Evolutionary conservation across 30 jellyfish, hydroid and myxozoan species (phyloP).

Genomic region (Phacellophora camtschatica): DNA sequence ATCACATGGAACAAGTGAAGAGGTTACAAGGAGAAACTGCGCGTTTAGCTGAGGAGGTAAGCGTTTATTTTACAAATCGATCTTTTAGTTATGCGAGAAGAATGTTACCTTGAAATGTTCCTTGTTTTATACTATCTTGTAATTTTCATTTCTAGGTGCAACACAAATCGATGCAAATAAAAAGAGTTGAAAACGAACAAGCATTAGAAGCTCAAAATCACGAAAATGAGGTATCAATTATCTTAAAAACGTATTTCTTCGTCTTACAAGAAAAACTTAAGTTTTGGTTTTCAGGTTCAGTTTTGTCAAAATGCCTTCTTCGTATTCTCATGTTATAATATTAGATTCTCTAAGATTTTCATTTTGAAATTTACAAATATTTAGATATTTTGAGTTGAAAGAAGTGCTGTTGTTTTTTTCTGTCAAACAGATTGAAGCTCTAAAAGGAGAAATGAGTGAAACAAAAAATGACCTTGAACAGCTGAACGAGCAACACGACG

Average conservation of each 20-base stretch:
- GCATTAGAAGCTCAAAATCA: slow-evolving; percentile 17
- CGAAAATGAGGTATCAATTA: slow-evolving; percentile 46
- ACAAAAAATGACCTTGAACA: slow-evolving; percentile 60
- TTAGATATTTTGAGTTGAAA: too few relatives aligned
- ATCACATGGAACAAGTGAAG: slow-evolving; percentile 11
- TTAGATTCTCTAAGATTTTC: too few relatives aligned
- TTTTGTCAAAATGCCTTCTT: too few relatives aligned
- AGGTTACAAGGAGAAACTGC: slow-evolving; percentile 33
- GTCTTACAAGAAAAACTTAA: too few relatives aligned
- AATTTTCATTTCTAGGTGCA: slow-evolving; percentile 5
- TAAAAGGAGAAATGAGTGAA: slow-evolving; percentile 66
- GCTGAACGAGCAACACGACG: slow-evolving; percentile 63
- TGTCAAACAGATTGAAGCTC: slow-evolving; percentile 55
- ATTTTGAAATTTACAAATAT: too few relatives aligned
- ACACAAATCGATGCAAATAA: slow-evolving; percentile 3
- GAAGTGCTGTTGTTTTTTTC: too few relatives aligned
- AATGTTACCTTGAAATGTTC: too few relatives aligned
- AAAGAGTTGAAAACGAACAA: slow-evolving; percentile 12
- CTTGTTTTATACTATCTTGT: too few relatives aligned
- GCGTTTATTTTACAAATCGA: neutral
- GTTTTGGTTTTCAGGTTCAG: too few relatives aligned
- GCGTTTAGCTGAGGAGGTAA: slow-evolving; percentile 52
- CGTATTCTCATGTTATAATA: too few relatives aligned
- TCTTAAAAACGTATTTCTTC: too few relatives aligned
- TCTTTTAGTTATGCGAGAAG: too few relatives aligned